Evolutionary conservation across 1,140 invertebrate species (phyloP), one percentile per base, ranked within the genome.

Genomic region (Sminthurinus signatus): DNA sequence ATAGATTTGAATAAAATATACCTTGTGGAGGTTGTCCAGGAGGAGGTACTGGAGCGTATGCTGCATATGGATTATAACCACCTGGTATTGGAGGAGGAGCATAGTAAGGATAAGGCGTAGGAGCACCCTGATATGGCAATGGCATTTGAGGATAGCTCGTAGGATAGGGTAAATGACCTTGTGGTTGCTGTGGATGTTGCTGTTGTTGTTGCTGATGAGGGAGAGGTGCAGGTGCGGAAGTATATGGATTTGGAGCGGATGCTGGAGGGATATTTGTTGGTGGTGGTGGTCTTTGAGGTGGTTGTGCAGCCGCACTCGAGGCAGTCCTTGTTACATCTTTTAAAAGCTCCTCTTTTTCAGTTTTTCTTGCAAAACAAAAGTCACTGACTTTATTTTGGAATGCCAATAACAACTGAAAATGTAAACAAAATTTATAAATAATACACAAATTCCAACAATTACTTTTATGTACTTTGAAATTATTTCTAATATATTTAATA

Each of bases 341-440:
- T 75, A 98, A 79, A 55, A 98, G 76, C 78, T 99, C 96, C 71
- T 99, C 96, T 78, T 98, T 98, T 77, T 99, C 96, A 0, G 96
- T 98, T 80, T 96, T 95, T 4, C 96, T 88, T 31, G 96, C 96
- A 79, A 99, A 99, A 76, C 93, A 96, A 78, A 93, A 98, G 79
- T 99, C 97, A 1, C 87, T 88, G 72, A 99, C 89, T 80, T 99
- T 99, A 76, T 91, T 96, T 83, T 99, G 97, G 76, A 97, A 94
- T 29, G 87, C 86, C 5, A 99, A 84, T 73, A 99, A 79, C 63
- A 99, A 76, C 83, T 96, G 81, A 43, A 52, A 39, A 55, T n/a
- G n/a, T n/a, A n/a, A n/a, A n/a, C n/a, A n/a, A n/a, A 43, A 66
- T 54, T 44, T 43, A 64, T 36, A 25, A 39, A 39, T 62, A 8